Percentiles rank a stretch among this genome's conserved stretches.
Evolutionary conservation across 2,888 invertebrate species (phyloP).

Genomic region (Chironomus riparius): DNA sequence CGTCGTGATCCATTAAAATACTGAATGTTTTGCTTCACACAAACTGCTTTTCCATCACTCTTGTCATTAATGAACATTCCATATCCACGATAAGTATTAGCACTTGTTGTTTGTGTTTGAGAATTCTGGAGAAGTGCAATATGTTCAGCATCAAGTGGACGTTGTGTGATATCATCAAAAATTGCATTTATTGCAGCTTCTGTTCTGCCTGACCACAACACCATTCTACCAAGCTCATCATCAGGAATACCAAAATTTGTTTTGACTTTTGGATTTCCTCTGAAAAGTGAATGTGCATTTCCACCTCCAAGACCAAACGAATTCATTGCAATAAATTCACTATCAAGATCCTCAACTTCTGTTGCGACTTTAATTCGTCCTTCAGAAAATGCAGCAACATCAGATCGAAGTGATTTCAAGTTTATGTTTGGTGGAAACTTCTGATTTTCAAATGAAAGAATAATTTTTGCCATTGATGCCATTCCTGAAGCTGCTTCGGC

Average conservation of each 20-base stretch:
- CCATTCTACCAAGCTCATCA: constrained; percentile 57
- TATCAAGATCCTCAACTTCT: constrained; percentile 54
- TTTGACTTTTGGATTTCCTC: constrained; percentile 52
- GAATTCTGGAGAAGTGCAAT: constrained; percentile 48
- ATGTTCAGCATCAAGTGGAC: constrained; percentile 48
- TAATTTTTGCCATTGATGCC: constrained; percentile 64
- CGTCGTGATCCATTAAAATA: constrained; percentile 49
- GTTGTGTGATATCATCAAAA: constrained; percentile 49
- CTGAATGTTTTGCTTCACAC: constrained; percentile 43
- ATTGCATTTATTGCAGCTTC: constrained; percentile 57
- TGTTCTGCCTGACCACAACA: constrained; percentile 65
- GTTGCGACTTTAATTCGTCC: constrained; percentile 57
- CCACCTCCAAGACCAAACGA: constrained; percentile 84
- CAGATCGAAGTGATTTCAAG: constrained; percentile 51
- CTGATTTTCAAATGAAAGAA: constrained; percentile 67
- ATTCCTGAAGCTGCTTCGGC: constrained; percentile 73
- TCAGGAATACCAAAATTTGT: constrained; percentile 48
- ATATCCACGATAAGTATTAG: constrained; percentile 63
- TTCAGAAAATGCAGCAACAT: constrained; percentile 47
- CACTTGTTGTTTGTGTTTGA: constrained; percentile 45
- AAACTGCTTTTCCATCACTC: constrained; percentile 24
- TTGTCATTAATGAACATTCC: constrained; percentile 41
- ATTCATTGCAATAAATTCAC: constrained; percentile 62
- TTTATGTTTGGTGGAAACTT: constrained; percentile 72
- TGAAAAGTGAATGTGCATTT: constrained; percentile 61